These are phyloP conservation scores for Rhinoderma darwinii DNA, from an alignment of 2,113 vertebrate genomes.

Conservation along the genomic window DNA sequence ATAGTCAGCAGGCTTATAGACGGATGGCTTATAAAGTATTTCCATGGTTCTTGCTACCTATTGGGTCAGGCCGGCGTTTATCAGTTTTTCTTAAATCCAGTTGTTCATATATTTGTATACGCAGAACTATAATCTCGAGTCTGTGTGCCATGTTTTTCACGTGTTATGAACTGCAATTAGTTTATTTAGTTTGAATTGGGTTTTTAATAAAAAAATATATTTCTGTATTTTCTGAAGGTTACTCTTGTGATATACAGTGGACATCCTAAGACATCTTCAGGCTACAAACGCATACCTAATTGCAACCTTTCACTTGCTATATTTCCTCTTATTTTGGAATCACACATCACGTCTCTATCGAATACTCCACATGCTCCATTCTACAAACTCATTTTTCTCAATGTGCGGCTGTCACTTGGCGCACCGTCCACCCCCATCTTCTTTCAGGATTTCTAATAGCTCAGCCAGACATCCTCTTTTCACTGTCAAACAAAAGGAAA, in stretches of 20 bases:
- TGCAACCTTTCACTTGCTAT: not conserved
- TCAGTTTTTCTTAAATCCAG: not conserved
- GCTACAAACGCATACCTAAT: not conserved
- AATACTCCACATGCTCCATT: constrained; percentile 21
- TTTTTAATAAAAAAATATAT: not conserved
- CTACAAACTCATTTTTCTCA: constrained; percentile 51
- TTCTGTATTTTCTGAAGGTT: not conserved
- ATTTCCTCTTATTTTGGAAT: constrained; percentile 29
- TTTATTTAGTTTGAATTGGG: not conserved
- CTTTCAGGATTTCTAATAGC: constrained; percentile 42
- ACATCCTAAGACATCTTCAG: not conserved
- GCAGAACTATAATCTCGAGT: not conserved
- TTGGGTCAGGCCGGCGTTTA: not conserved
- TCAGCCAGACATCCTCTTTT: constrained; percentile 38
- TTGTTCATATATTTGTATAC: not conserved
- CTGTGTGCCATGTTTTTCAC: not conserved
- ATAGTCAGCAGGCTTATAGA: too few species aligned
- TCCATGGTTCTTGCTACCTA: not conserved
- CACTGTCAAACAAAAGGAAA: constrained; percentile 30
- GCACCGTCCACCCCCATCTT: constrained; percentile 24
- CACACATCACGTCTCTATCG: constrained; percentile 35
- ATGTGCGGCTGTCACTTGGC: constrained; percentile 50
- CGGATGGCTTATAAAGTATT: too few species aligned
- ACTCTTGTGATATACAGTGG: not conserved
- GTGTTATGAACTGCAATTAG: not conserved